Percentiles rank a stretch among this genome's conserved stretches.
These are phyloP conservation scores for Seladonia tumulorum DNA, from an alignment of 2,888 invertebrate genomes.

Conservation along the genomic window DNA sequence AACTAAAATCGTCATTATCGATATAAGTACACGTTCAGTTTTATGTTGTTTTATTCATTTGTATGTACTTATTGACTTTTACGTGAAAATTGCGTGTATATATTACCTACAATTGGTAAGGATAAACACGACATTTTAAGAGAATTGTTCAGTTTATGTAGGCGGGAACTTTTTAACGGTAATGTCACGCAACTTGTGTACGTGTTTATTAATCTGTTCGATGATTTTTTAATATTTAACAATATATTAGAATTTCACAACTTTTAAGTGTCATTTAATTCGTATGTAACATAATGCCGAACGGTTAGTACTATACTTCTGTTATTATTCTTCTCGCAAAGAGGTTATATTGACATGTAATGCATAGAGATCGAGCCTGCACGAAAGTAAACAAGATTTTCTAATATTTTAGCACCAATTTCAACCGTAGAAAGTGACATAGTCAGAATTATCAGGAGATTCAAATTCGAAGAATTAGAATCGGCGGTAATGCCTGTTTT, in stretches of 20 bases:
- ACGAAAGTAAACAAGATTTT: not conserved
- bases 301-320: slow-evolving; percentile 16
- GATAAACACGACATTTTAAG: too few relatives aligned
- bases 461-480: slow-evolving; percentile 80
- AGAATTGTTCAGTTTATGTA: too few relatives aligned
- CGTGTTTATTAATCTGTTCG: not conserved
- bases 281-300: slow-evolving; percentile 9
- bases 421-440: slow-evolving; percentile 54
- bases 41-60: not conserved
- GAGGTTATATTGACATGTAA: slow-evolving; percentile 12
- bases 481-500: slow-evolving; percentile 74
- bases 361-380: not conserved
- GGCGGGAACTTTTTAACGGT: not conserved
- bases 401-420: slow-evolving; percentile 31
- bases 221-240: not conserved
- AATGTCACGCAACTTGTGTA: not conserved
- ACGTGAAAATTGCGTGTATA: too few relatives aligned
- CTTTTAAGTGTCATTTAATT: not conserved
- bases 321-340: not conserved
- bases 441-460: slow-evolving; percentile 68
- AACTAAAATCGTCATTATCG: not conserved
- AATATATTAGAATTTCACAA: not conserved
- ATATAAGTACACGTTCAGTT: not conserved
- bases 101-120: too few relatives aligned
- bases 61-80: too few relatives aligned